A percentile compares a stretch with the other conserved stretches of the same genome.
Evolutionary conservation across 2,113 vertebrate species (phyloP).

Genomic region (Labrus mixtus): DNA sequence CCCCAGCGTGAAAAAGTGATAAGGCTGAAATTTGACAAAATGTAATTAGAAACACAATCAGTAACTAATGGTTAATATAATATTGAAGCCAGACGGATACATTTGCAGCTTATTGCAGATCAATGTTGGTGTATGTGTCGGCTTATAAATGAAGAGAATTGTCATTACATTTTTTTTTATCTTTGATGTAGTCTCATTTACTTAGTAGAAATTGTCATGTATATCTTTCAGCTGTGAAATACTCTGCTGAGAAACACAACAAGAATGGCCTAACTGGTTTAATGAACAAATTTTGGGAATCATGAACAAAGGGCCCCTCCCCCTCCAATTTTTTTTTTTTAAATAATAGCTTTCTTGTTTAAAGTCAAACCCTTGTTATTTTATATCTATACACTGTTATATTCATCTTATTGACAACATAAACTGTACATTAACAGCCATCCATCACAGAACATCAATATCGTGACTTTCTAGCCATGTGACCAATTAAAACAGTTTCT

Average conservation of each 20-base stretch:
- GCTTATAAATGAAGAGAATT: not conserved
- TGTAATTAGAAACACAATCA: conserved; percentile 6
- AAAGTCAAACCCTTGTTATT: too few species aligned
- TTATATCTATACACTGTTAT: too few species aligned
- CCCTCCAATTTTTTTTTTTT: too few species aligned
- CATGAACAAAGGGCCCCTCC: too few species aligned
- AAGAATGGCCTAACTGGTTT: too few species aligned
- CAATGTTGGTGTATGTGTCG: not conserved
- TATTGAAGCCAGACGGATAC: not conserved
- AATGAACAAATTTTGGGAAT: too few species aligned
- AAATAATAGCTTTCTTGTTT: too few species aligned
- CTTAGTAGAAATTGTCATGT: not conserved
- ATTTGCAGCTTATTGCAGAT: not conserved
- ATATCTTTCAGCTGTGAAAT: not conserved
- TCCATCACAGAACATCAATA: not conserved
- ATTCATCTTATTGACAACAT: too few species aligned
- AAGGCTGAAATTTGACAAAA: conserved; percentile 2
- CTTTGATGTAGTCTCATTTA: not conserved
- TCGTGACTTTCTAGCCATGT: not conserved
- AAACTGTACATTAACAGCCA: not conserved
- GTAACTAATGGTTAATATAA: not conserved
- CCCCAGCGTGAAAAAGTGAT: not conserved
- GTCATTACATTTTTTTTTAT: not conserved
- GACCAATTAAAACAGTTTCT: not conserved
- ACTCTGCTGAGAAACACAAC: not conserved